Evolutionary conservation across 2,797 vertebrate genomes (phyloP).

Genomic region (Alosa sapidissima): DNA sequence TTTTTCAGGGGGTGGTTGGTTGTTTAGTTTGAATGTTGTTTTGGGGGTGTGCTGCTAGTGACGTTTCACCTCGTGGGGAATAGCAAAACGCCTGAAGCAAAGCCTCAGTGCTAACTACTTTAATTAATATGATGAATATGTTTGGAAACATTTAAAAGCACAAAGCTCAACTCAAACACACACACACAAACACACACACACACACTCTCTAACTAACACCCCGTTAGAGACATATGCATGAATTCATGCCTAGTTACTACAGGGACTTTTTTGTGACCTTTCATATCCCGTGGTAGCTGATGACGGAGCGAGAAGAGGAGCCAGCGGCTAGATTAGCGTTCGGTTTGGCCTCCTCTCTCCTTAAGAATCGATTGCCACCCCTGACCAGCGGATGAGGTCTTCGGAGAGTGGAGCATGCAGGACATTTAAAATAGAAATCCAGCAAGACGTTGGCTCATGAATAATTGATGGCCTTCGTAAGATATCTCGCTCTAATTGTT

Average conservation of each 20-base stretch:
- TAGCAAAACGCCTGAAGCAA: background rate
- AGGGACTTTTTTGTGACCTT: no score
- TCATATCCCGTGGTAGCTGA: no score
- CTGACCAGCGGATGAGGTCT: constrained; percentile 1
- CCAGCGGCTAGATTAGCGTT: no score
- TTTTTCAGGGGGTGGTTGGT: background rate
- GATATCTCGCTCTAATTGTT: constrained; percentile 77
- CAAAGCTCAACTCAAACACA: background rate
- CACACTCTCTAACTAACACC: no score
- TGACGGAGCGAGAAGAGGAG: no score
- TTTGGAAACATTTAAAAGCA: no score
- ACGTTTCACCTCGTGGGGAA: background rate
- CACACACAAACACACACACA: background rate
- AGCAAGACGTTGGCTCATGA: constrained; percentile 67
- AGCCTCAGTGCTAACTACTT: background rate
- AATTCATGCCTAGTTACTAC: no score
- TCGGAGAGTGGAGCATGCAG: constrained; percentile 57
- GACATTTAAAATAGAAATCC: constrained; percentile 64
- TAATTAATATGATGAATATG: background rate
- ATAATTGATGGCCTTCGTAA: constrained; percentile 79
- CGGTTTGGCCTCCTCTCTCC: no score
- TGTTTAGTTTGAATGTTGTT: background rate
- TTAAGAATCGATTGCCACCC: background rate
- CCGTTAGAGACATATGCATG: no score
- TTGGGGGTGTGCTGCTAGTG: background rate